A percentile compares a stretch with the other conserved stretches of the same genome.
Conservation (phyloP, 2,113 vertebrate genomes). For the Ptyas mucosa region DNA sequence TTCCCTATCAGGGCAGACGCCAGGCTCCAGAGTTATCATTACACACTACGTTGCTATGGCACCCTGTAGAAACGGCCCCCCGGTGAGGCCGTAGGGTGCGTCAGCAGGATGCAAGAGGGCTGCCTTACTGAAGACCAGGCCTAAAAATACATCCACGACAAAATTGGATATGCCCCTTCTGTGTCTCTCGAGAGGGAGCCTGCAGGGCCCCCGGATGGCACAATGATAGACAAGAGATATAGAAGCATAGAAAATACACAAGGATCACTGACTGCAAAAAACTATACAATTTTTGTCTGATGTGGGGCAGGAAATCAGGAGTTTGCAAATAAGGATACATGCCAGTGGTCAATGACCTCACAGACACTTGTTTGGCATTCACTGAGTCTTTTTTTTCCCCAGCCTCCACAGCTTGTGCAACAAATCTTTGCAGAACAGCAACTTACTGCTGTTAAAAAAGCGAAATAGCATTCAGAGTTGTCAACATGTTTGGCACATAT, state of each 20-base stretch:
- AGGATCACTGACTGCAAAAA: not conserved
- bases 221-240: not conserved
- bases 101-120: not conserved
- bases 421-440: not conserved
- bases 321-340: not conserved
- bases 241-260: not conserved
- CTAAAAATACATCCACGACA: not conserved
- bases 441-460: not conserved
- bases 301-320: not conserved
- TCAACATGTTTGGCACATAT: not conserved
- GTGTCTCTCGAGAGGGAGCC: not conserved
- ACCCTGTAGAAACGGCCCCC: not conserved
- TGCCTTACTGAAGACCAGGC: not conserved
- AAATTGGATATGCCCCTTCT: too few species aligned
- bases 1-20: not conserved
- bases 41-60: not conserved
- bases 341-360: not conserved
- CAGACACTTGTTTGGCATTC: not conserved
- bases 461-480: not conserved
- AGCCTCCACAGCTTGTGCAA: not conserved
- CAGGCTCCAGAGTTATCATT: not conserved
- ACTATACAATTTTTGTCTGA: not conserved
- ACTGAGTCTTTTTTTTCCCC: not conserved
- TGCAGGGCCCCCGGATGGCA: not conserved
- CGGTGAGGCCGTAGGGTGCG: not conserved